phyloP scores from a whole-genome alignment of 1,140 invertebrate genomes.

The Cotesia glomerata region DNA sequence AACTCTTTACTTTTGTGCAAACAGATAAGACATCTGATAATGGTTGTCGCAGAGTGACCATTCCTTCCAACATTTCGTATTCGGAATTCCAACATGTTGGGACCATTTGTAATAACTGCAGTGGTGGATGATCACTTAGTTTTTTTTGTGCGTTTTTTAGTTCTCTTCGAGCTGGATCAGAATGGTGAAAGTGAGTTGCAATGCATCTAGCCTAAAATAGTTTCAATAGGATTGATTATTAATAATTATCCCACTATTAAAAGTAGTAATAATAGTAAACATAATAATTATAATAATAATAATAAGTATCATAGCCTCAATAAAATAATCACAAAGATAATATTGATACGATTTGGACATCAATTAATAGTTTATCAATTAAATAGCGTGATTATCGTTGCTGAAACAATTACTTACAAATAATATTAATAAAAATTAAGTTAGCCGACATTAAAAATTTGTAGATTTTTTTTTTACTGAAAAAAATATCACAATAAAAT shows the following conservation, averaged over 20 bases:
- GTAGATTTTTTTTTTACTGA: no score
- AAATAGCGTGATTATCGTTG: background rate
- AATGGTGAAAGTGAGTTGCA: constrained; percentile 20
- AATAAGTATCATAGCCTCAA: no score
- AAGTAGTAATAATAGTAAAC: background rate
- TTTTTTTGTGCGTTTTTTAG: constrained; percentile 9
- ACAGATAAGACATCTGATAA: background rate
- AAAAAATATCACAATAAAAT: no score
- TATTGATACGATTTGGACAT: no score
- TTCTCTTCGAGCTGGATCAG: constrained; percentile 14
- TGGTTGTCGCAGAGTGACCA: background rate
- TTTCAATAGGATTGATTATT: background rate
- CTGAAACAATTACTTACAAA: background rate
- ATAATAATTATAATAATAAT: constrained; percentile 2
- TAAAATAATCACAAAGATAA: no score
- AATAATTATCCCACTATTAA: background rate
- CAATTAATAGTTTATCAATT: no score
- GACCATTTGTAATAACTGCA: constrained; percentile 19
- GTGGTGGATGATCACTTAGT: background rate
- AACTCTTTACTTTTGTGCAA: background rate
- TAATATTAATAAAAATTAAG: no score
- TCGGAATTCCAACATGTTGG: constrained; percentile 22
- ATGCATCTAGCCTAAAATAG: constrained; percentile 6
- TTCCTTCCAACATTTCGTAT: constrained; percentile 20
- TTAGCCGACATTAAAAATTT: no score